These are phyloP conservation scores for Phocoena sinus DNA, from an alignment of 2,113 vertebrate species.

Conservation along the genomic window DNA sequence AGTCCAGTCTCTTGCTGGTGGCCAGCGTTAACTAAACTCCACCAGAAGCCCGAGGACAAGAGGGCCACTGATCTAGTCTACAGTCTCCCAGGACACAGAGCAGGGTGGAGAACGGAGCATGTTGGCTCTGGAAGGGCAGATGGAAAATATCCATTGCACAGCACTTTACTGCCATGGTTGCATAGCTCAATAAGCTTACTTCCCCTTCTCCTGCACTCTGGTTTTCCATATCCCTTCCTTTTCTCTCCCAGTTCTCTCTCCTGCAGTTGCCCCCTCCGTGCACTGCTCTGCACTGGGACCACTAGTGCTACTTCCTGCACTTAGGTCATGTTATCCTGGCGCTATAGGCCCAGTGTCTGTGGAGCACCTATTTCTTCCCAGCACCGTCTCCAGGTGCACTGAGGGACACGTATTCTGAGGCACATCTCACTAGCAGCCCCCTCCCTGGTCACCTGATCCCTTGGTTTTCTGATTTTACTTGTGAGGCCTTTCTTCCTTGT, in stretches of 20 bases:
- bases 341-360: background rate
- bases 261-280: background rate
- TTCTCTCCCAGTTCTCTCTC: background rate
- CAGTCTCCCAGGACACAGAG: background rate
- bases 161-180: background rate
- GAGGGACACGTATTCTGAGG: background rate
- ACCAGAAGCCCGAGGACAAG: background rate
- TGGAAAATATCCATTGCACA: background rate
- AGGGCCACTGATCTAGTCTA: background rate
- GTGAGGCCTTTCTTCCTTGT: background rate
- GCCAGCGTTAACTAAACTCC: background rate
- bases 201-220: background rate
- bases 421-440: background rate
- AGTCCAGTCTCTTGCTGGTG: background rate
- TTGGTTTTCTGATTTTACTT: background rate
- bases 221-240: background rate
- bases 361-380: background rate
- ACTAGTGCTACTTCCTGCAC: background rate
- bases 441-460: background rate
- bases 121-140: background rate
- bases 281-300: background rate
- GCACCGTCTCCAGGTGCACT: background rate
- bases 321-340: background rate
- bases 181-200: background rate
- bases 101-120: background rate